Evolutionary conservation across 1,140 invertebrate species (phyloP).

Genomic region (Pseudomyrmex cubaensis): DNA sequence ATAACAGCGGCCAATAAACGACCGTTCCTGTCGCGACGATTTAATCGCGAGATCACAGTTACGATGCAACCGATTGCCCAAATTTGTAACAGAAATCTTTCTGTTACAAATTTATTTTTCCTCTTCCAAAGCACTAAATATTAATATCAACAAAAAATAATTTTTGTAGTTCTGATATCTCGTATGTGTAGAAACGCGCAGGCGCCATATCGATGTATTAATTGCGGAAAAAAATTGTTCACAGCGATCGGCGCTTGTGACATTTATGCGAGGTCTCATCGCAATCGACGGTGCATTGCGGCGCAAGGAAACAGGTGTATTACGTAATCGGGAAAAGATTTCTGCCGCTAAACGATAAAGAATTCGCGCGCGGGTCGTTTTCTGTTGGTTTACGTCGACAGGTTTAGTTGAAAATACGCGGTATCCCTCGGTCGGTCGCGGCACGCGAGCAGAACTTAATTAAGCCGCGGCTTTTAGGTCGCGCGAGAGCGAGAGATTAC

Average conservation of each 20-base stretch:
- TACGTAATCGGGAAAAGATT: conserved; percentile 42
- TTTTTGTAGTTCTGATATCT: background rate
- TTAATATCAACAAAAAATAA: conserved; percentile 14
- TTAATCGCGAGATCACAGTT: conserved; percentile 29
- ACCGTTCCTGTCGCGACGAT: conserved; percentile 34
- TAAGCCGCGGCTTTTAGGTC: conserved; percentile 58
- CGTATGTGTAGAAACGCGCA: conserved; percentile 9
- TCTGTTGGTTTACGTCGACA: conserved; percentile 53
- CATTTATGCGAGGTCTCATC: conserved; percentile 35
- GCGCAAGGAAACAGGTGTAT: conserved; percentile 21
- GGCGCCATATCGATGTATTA: conserved; percentile 39
- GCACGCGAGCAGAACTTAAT: conserved; percentile 60
- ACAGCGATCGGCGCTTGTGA: conserved; percentile 25
- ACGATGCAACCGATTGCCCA: background rate
- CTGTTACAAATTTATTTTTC: too few species aligned
- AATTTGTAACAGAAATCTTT: background rate
- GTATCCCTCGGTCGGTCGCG: conserved; percentile 44
- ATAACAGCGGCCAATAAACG: conserved; percentile 47
- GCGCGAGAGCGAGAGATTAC: conserved; percentile 54
- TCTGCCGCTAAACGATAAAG: conserved; percentile 23
- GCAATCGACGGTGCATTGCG: conserved; percentile 23
- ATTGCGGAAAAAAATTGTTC: conserved; percentile 5
- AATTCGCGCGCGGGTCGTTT: conserved; percentile 47
- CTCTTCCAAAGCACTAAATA: background rate
- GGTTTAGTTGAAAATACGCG: conserved; percentile 36